These are phyloP conservation scores for Cerastis rubricosa DNA, from an alignment of 2,888 invertebrate genomes.

Conservation along the genomic window DNA sequence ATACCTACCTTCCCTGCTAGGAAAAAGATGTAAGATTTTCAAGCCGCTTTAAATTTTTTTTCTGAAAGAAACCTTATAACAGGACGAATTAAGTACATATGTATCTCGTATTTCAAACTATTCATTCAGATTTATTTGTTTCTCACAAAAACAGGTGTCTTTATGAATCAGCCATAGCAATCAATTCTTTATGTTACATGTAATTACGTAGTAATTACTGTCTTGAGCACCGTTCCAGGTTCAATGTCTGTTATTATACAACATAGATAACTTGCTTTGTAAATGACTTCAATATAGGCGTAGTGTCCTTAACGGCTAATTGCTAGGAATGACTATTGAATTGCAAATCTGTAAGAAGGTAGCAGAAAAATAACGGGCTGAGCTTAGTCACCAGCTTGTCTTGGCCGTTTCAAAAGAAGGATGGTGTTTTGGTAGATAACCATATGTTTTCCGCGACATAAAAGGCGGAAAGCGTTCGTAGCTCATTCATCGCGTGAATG, in stretches of 20 bases:
- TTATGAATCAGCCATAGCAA: constrained; percentile 39
- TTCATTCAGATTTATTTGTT: constrained; percentile 19
- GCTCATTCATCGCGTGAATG: constrained; percentile 41
- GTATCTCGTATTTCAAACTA: background rate
- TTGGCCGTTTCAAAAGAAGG: constrained; percentile 3
- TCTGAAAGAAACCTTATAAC: background rate
- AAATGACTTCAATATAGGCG: constrained; percentile 21
- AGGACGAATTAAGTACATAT: background rate
- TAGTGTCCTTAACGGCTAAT: constrained; percentile 16
- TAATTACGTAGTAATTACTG: constrained; percentile 57
- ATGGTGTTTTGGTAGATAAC: background rate
- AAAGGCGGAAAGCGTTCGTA: constrained; percentile 23
- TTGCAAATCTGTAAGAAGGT: constrained; percentile 15
- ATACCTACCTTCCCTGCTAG: background rate
- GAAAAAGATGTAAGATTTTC: background rate
- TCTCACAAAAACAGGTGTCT: constrained; percentile 35
- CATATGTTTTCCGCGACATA: constrained; percentile 24
- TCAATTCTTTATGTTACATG: constrained; percentile 42
- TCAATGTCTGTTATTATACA: constrained; percentile 53
- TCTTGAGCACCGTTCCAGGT: constrained; percentile 31
- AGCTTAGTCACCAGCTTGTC: background rate
- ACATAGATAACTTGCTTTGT: constrained; percentile 28
- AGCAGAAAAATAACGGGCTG: background rate
- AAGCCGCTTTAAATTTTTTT: background rate
- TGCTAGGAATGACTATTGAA: constrained; percentile 14